Evolutionary conservation across 2,797 vertebrate genomes (phyloP).

Genomic region (Catostomus latipinnis): DNA sequence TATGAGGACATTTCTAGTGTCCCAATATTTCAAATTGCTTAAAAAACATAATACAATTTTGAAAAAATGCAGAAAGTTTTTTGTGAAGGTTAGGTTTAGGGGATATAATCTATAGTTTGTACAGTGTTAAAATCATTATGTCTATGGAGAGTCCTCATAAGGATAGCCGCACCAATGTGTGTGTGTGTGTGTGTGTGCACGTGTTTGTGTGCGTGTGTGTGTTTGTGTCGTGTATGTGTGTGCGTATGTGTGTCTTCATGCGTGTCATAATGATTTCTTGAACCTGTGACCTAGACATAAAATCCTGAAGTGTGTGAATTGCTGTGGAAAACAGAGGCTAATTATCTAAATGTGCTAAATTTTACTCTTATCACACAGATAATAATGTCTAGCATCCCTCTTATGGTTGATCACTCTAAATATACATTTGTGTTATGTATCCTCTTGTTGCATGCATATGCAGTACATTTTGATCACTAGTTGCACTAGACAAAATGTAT

Average conservation of each 20-base stretch:
- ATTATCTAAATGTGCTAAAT: constrained; percentile 47
- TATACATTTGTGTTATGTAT: constrained; percentile 22
- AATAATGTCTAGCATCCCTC: constrained; percentile 33
- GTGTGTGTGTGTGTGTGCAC: too few relatives aligned
- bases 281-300: constrained; percentile 42
- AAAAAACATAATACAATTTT: too few relatives aligned
- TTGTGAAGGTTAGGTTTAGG: too few relatives aligned
- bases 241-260: constrained; percentile 17
- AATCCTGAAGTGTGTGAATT: constrained; percentile 45
- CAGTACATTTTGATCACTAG: background rate
- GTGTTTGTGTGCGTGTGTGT: too few relatives aligned
- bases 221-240: constrained; percentile 18
- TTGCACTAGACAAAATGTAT: background rate
- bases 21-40: too few relatives aligned
- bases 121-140: too few relatives aligned
- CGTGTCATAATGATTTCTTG: constrained; percentile 40
- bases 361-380: constrained; percentile 40
- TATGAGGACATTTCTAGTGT: too few relatives aligned
- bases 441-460: background rate
- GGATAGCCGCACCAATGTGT: too few relatives aligned
- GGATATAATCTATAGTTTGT: too few relatives aligned
- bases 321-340: constrained; percentile 46
- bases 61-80: too few relatives aligned
- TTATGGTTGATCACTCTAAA: constrained; percentile 25
- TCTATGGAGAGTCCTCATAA: too few relatives aligned